Base-by-base conservation (phyloP, 1,140 invertebrate species). In the Caenorhabditis briggsae region DNA sequence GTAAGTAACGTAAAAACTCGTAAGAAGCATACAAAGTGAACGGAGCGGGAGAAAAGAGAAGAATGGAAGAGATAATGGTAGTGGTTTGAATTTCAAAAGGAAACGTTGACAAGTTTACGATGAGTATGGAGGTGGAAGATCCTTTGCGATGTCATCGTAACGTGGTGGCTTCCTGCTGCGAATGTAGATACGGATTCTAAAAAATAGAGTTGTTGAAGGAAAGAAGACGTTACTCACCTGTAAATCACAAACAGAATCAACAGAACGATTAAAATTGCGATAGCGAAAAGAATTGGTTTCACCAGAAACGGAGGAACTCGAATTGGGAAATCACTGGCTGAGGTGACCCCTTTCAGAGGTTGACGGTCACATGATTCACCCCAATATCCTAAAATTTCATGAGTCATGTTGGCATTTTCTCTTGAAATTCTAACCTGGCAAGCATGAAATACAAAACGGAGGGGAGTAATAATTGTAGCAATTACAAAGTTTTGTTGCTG, bases 371-470 rank as follows among this genome's bases (percentile, higher is more conserved):
- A 78, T 78, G 70, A 78, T 50, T 78, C 70, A 50, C 70, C 70
- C 70, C 70, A 78, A 78, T 78, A 78, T 20, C 70, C 70, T 78
- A n/a, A 78, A 78, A 50, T 20, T 50, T 23, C 2, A 65, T 65
- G 5, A 8, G 12, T 25, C 20, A 61, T 61, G 6, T 3, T 14
- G 9, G 11, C 23, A 20, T 0, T 25, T 5, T 11, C 18, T 2
- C 9, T 61, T 61, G 59, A 61, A 61, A 61, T 23, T 61, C 64
- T 70, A 70, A 78, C 70, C 70, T 78, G 70, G 70, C 70, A 78
- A 50, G n/a, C 70, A 78, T 41, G 70, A 78, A 53, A 78, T 78
- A 78, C 70, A 78, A 78, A 78, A 78, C 70, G 70, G 70, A 48
- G 70, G 70, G 9, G 70, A 78, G 23, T 78, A 78, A 50, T 78